A percentile compares a stretch with the other conserved stretches of the same genome.
Conservation (phyloP, 64 coral and sea anemone genomes). For the Montipora capricornis region DNA sequence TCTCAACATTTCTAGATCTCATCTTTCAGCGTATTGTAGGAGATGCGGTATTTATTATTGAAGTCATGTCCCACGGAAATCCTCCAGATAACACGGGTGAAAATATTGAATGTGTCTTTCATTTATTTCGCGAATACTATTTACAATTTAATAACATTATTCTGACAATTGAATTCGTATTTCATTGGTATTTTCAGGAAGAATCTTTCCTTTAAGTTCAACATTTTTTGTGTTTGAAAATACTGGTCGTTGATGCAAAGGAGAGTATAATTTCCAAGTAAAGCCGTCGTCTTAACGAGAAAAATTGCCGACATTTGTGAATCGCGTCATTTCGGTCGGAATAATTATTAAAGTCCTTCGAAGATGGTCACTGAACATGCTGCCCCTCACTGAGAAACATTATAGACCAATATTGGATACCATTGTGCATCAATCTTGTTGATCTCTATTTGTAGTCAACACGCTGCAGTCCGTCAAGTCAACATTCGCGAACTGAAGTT, state of each 20-base stretch:
- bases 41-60: neutral
- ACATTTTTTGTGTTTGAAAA: neutral
- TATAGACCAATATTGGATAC: neutral
- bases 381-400: neutral
- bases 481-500: slow-evolving; percentile 13
- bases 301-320: neutral
- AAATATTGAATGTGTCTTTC: neutral
- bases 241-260: neutral
- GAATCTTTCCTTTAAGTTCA: neutral
- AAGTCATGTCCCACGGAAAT: neutral
- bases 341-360: neutral
- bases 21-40: neutral
- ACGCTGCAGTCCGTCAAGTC: slow-evolving; percentile 40
- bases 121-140: slow-evolving; percentile 54
- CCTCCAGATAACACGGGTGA: neutral
- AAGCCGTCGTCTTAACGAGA: neutral
- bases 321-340: neutral
- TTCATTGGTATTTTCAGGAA: neutral
- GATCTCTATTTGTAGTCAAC: neutral
- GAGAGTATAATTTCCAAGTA: too few relatives aligned
- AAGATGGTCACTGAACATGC: neutral
- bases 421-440: neutral
- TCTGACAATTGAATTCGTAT: neutral
- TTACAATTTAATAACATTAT: slow-evolving; percentile 28
- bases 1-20: neutral